phyloP scores from a whole-genome alignment of 2,797 vertebrate species.

The Crocodylus rhombifer region DNA sequence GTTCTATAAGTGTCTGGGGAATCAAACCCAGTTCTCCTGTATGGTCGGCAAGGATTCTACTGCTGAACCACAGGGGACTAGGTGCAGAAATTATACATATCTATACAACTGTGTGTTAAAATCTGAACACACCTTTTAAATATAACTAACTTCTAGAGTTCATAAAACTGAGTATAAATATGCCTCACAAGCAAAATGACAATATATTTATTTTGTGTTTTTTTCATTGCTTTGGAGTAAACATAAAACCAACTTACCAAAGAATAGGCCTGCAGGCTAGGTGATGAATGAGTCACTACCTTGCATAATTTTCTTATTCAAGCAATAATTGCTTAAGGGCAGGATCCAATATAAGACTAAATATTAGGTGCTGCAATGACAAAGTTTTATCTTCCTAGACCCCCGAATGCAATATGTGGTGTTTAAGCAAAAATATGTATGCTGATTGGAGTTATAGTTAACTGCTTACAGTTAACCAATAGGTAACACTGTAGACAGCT shows the following conservation, averaged over 20 bases:
- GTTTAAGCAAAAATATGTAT: too few relatives aligned
- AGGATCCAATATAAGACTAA: not conserved
- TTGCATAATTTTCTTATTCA: not conserved
- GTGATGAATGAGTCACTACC: not conserved
- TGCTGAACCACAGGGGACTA: too few relatives aligned
- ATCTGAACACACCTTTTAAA: not conserved
- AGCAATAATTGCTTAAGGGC: not conserved
- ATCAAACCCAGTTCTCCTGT: too few relatives aligned
- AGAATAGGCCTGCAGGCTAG: not conserved
- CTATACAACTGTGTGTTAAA: too few relatives aligned
- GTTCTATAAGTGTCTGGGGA: too few relatives aligned
- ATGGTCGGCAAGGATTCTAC: too few relatives aligned
- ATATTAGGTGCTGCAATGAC: not conserved
- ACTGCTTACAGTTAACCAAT: too few relatives aligned
- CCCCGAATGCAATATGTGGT: not conserved
- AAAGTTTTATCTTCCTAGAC: accelerated
- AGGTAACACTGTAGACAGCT: too few relatives aligned
- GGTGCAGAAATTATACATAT: too few relatives aligned
- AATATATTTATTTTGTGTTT: not conserved
- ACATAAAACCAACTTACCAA: not conserved
- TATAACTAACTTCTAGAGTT: not conserved
- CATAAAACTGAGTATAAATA: not conserved
- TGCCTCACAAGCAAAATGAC: not conserved
- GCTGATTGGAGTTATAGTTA: too few relatives aligned
- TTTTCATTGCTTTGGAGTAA: not conserved